These are phyloP conservation scores for Labeo calbasu DNA, from an alignment of 2,797 vertebrate genomes.

Conservation along the genomic window DNA sequence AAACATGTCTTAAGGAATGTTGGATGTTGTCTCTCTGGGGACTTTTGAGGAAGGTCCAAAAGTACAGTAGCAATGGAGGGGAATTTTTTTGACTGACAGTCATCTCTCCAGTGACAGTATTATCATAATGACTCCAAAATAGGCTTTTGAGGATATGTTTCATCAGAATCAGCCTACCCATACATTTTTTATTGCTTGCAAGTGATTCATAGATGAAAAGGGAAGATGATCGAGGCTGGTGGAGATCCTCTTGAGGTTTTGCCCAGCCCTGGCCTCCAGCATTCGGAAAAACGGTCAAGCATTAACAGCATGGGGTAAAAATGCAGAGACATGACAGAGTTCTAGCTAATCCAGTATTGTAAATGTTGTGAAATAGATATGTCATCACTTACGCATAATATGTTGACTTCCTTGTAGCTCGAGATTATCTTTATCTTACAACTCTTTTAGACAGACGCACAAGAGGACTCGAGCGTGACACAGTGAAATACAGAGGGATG, in stretches of 20 bases:
- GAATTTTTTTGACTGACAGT: constrained; percentile 29
- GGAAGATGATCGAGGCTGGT: constrained; percentile 65
- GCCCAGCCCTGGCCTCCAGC: constrained; percentile 40
- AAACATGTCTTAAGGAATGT: constrained; percentile 10
- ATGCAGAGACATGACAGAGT: constrained; percentile 10
- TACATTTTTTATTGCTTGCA: constrained; percentile 73
- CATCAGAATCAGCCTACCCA: constrained; percentile 70
- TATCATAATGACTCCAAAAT: constrained; percentile 64
- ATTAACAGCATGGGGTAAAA: constrained; percentile 1
- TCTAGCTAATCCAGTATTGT: constrained; percentile 30
- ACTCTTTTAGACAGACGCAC: not conserved
- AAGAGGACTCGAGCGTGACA: not conserved
- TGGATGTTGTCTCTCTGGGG: not conserved
- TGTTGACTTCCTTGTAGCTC: constrained; percentile 42
- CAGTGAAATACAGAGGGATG: not conserved
- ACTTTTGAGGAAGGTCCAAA: constrained; percentile 13
- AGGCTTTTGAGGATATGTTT: constrained; percentile 64
- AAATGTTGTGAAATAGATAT: constrained; percentile 27
- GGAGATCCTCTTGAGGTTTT: constrained; percentile 42
- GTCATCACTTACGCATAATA: constrained; percentile 17
- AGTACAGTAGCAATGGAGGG: constrained; percentile 9
- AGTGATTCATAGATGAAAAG: constrained; percentile 77
- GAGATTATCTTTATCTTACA: constrained; percentile 6
- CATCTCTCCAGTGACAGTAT: constrained; percentile 30
- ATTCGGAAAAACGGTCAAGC: not conserved